Evolutionary conservation across 2,113 vertebrate genomes (phyloP).

Genomic region (Caretta caretta): DNA sequence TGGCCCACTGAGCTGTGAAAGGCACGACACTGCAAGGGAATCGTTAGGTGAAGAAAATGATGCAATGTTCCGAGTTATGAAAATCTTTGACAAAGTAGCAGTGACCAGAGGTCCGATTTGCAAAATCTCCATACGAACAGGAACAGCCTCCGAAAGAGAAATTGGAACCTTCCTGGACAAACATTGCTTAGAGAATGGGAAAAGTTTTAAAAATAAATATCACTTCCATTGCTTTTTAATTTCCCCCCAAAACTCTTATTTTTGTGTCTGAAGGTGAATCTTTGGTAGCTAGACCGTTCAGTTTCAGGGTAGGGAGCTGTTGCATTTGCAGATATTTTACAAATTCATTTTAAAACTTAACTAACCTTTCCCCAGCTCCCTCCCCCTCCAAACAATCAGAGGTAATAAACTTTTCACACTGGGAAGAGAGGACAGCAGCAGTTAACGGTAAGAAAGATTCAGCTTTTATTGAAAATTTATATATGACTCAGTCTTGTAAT

Average conservation of each 20-base stretch:
- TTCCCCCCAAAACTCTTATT: conserved; percentile 30
- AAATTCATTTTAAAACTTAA: background rate
- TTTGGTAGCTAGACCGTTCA: background rate
- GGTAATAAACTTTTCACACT: conserved; percentile 12
- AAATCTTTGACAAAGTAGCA: background rate
- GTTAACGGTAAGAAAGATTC: conserved; percentile 91
- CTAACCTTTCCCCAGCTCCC: background rate
- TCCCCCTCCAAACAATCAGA: background rate
- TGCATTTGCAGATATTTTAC: background rate
- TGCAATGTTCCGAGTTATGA: background rate
- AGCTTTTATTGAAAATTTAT: conserved; percentile 95
- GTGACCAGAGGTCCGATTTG: background rate
- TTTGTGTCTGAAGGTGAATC: conserved; percentile 15
- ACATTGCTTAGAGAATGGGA: background rate
- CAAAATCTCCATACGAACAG: background rate
- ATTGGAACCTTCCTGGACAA: background rate
- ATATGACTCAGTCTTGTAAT: conserved; percentile 92
- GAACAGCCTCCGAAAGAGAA: background rate
- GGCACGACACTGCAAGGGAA: background rate
- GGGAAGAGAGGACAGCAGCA: conserved; percentile 29
- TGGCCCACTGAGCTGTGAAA: background rate
- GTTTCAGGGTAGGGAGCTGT: background rate
- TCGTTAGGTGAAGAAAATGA: background rate
- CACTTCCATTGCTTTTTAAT: background rate
- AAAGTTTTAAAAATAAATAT: background rate